phyloP scores from a whole-genome alignment of 2,113 vertebrate species.

The Oryzias curvinotus region DNA sequence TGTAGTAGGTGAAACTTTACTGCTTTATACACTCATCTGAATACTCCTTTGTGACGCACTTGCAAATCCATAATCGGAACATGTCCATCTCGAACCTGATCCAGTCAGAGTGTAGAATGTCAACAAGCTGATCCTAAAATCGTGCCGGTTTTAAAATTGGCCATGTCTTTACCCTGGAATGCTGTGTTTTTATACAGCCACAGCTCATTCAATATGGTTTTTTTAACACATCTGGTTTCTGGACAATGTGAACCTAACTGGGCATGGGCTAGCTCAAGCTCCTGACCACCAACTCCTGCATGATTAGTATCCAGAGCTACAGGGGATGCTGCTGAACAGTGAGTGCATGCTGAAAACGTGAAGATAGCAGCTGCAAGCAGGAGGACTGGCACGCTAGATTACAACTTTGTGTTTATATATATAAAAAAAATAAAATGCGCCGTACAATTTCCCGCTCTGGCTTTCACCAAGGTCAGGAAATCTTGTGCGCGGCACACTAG shows the following conservation, averaged over 20 bases:
- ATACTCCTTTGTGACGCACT: conserved; percentile 58
- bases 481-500: conserved; percentile 81
- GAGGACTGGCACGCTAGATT: conserved; percentile 80
- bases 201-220: conserved; percentile 56
- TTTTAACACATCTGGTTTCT: conserved; percentile 76
- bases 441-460: conserved; percentile 84
- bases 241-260: conserved; percentile 65
- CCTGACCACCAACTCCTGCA: conserved; percentile 66
- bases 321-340: conserved; percentile 60
- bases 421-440: conserved; percentile 80
- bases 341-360: conserved; percentile 65
- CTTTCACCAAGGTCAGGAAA: conserved; percentile 86
- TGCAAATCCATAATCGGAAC: conserved; percentile 59
- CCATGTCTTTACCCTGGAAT: conserved; percentile 67
- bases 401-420: conserved; percentile 81
- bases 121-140: conserved; percentile 61
- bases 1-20: conserved; percentile 50
- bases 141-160: conserved; percentile 55
- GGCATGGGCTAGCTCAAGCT: conserved; percentile 58
- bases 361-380: conserved; percentile 73
- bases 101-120: conserved; percentile 57
- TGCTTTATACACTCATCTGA: conserved; percentile 46
- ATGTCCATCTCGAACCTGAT: conserved; percentile 58
- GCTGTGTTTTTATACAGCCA: conserved; percentile 67
- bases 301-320: conserved; percentile 60